Conservation (phyloP, 2,888 invertebrate genomes). For the Campopleginae sp. region DNA sequence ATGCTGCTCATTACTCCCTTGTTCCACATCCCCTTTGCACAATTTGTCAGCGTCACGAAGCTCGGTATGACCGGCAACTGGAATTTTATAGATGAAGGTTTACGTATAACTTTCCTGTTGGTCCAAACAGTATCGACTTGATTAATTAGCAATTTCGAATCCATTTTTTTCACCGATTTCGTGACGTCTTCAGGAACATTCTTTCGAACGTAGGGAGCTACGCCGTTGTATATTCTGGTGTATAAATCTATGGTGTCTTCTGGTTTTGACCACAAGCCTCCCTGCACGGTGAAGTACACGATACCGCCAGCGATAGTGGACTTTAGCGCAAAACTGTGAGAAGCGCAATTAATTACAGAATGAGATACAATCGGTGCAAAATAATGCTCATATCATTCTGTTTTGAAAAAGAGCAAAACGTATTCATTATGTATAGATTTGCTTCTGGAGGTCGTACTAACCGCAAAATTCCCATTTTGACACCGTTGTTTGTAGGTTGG, state of each 20-base stretch:
- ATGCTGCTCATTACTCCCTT: slow-evolving; percentile 75
- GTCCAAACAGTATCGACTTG: background rate
- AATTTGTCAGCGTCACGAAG: slow-evolving; percentile 66
- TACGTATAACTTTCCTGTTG: background rate
- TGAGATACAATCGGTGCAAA: background rate
- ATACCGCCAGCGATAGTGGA: slow-evolving; percentile 80
- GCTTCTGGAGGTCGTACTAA: slow-evolving; percentile 70
- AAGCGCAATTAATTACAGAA: background rate
- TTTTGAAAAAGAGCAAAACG: background rate
- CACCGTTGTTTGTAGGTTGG: slow-evolving; percentile 9
- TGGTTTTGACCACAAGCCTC: slow-evolving; percentile 82
- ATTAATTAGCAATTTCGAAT: background rate
- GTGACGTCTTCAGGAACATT: slow-evolving; percentile 76
- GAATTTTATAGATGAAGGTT: slow-evolving; percentile 1
- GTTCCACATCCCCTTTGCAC: slow-evolving; percentile 75
- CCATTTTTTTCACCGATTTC: slow-evolving; percentile 71
- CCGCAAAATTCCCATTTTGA: slow-evolving; percentile 76
- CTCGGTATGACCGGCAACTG: slow-evolving; percentile 76
- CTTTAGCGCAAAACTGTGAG: slow-evolving; percentile 79
- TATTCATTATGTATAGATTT: background rate
- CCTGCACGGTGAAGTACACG: slow-evolving; percentile 80
- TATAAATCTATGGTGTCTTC: slow-evolving; percentile 82
- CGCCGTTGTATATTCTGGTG: slow-evolving; percentile 76
- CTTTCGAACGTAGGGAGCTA: slow-evolving; percentile 77
- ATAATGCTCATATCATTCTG: background rate